Conservation (phyloP, 2,797 vertebrate genomes). For the Mormyrus proboscirostris region DNA sequence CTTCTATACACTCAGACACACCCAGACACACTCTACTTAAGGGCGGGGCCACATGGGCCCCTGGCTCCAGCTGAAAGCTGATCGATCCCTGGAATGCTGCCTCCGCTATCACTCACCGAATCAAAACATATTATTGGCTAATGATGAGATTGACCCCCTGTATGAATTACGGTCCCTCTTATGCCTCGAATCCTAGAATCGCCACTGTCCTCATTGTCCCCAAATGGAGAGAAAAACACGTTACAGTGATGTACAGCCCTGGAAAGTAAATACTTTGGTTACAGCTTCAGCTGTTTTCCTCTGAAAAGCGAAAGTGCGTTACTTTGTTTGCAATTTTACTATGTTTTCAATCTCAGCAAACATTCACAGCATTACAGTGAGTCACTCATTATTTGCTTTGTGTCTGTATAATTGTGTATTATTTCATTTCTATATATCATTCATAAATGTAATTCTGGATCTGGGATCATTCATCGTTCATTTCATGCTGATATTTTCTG, state of each 20-base stretch:
- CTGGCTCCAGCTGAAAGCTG: neutral
- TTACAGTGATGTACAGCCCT: neutral
- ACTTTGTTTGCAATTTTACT: neutral
- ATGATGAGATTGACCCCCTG: neutral
- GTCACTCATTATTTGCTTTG: neutral
- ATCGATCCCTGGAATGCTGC: neutral
- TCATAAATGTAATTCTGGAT: neutral
- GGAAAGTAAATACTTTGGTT: neutral
- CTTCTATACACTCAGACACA: slow-evolving; percentile 15
- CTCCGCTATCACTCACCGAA: neutral
- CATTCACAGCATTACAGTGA: neutral
- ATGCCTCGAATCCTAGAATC: neutral
- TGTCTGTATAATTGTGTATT: neutral
- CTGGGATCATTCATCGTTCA: neutral
- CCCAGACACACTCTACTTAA: neutral
- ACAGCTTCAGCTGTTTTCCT: neutral
- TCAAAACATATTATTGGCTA: neutral
- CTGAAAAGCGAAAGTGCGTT: neutral
- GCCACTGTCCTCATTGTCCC: neutral
- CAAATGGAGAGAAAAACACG: neutral
- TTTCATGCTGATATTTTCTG: neutral
- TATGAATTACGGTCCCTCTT: neutral
- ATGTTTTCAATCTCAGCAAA: neutral
- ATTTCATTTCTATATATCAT: neutral
- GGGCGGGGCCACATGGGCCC: neutral